phyloP scores from a whole-genome alignment of 2,888 invertebrate genomes.

The Lumbricus terrestris region DNA sequence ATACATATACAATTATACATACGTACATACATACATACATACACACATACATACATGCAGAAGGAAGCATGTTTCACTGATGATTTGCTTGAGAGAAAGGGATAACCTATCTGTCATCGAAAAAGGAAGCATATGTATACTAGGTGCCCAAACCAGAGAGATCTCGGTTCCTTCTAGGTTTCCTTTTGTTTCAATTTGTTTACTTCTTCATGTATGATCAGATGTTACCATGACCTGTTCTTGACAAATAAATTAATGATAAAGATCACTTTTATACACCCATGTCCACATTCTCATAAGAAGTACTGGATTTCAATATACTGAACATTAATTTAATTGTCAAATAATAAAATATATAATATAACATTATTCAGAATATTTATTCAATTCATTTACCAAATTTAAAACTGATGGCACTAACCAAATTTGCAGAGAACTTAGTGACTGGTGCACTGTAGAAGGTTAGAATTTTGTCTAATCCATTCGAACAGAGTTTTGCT shows the following conservation, averaged over 20 bases:
- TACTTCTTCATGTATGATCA: no score
- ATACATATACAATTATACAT: background rate
- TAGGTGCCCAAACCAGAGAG: no score
- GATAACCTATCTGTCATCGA: no score
- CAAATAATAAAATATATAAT: background rate
- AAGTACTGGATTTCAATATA: background rate
- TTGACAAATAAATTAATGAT: no score
- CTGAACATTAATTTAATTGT: background rate
- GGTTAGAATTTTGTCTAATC: conserved; percentile 46
- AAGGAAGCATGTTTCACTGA: no score
- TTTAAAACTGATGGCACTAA: conserved; percentile 33
- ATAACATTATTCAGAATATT: background rate
- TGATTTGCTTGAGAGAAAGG: no score
- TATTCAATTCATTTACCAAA: background rate
- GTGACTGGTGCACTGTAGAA: conserved; percentile 57
- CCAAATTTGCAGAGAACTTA: conserved; percentile 53
- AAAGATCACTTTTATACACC: no score
- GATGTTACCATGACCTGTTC: no score
- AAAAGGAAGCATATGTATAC: no score
- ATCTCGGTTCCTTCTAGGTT: no score
- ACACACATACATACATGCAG: background rate
- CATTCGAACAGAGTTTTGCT: background rate
- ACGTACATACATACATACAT: background rate
- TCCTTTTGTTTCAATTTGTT: no score
- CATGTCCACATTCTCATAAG: background rate